Evolutionary conservation across 2,888 invertebrate genomes (phyloP).

Genomic region (Dryocosmus kuriphilus): DNA sequence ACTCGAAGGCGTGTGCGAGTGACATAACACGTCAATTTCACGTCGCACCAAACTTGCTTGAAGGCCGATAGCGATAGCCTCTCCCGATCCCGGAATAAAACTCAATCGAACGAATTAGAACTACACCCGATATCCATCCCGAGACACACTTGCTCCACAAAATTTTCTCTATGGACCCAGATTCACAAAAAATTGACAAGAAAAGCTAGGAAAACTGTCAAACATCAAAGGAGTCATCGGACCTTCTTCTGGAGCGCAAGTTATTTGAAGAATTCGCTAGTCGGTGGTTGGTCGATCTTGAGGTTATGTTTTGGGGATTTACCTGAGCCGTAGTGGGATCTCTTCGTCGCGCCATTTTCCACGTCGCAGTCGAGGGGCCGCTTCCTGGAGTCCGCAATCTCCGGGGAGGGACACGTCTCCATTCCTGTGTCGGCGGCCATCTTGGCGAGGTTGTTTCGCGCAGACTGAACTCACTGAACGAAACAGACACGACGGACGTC

Average conservation of each 20-base stretch:
- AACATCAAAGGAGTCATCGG: background rate
- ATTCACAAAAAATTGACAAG: background rate
- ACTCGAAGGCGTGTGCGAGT: constrained; percentile 38
- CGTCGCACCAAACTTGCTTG: constrained; percentile 39
- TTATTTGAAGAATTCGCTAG: background rate
- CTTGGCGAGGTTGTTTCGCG: constrained; percentile 78
- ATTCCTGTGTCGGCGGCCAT: constrained; percentile 96
- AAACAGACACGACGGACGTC: constrained; percentile 52
- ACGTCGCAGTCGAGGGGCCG: constrained; percentile 92
- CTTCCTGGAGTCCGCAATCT: constrained; percentile 94
- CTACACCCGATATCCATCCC: background rate
- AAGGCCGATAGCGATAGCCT: constrained; percentile 7
- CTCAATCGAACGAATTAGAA: background rate
- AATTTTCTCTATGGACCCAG: background rate
- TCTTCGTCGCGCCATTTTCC: constrained; percentile 92
- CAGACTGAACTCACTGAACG: constrained; percentile 54
- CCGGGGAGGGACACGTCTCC: constrained; percentile 96
- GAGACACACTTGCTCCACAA: background rate
- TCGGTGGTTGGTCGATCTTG: background rate
- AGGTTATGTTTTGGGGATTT: constrained; percentile 62
- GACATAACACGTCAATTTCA: constrained; percentile 41
- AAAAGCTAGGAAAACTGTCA: background rate
- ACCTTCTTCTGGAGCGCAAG: constrained; percentile 3
- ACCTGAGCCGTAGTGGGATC: constrained; percentile 95
- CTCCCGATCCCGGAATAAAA: background rate